phyloP scores from a whole-genome alignment of 2,113 vertebrate species.

The Ammodramus savannarum region DNA sequence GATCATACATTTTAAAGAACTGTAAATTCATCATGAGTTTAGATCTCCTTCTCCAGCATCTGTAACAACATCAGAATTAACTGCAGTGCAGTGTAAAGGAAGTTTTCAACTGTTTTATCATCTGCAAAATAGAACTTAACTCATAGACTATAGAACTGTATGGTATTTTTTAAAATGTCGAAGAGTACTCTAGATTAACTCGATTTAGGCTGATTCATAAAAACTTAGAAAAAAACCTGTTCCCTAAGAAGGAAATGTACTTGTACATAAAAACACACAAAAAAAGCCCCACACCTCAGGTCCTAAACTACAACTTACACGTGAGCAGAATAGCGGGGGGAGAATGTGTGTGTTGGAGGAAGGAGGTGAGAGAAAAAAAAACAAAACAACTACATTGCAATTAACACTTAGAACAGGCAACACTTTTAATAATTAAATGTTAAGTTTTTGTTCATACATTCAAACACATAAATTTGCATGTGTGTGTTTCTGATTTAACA shows the following conservation, averaged over 20 bases:
- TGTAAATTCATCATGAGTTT: background rate
- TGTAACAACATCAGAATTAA: background rate
- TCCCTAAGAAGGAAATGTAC: background rate
- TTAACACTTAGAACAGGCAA: background rate
- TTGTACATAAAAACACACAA: background rate
- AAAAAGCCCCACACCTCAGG: background rate
- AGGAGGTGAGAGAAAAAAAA: background rate
- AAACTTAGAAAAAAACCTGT: background rate
- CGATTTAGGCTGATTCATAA: background rate
- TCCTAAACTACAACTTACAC: background rate
- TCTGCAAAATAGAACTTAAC: background rate
- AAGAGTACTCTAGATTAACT: background rate
- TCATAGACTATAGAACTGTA: background rate
- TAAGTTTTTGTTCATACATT: background rate
- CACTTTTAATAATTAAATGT: background rate
- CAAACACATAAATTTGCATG: background rate
- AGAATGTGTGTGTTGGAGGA: background rate
- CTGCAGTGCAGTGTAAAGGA: background rate
- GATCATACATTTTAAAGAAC: background rate
- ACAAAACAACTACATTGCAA: fast-evolving
- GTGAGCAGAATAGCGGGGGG: background rate
- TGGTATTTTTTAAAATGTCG: background rate
- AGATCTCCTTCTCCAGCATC: background rate
- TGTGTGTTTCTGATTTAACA: background rate
- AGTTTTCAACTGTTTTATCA: background rate